Conservation (phyloP, 1,140 invertebrate species). For the Heliconius hermathena region DNA sequence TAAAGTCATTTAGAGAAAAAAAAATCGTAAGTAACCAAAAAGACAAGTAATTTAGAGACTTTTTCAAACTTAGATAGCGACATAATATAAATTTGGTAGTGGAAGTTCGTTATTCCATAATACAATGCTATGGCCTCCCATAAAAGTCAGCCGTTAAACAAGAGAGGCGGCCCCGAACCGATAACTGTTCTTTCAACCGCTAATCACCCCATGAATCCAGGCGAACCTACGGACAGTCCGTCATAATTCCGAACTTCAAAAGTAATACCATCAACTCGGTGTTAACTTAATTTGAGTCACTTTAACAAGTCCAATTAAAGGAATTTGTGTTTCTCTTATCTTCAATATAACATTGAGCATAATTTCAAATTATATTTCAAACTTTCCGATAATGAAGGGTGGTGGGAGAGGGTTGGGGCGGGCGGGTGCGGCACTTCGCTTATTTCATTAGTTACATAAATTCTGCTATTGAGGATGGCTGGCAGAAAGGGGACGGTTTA, state of each 20-base stretch:
- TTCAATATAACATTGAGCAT: conserved; percentile 82
- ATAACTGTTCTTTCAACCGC: conserved; percentile 66
- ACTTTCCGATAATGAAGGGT: conserved; percentile 81
- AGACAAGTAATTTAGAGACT: not conserved
- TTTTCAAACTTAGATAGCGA: not conserved
- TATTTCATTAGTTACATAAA: conserved; percentile 82
- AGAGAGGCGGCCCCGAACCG: conserved; percentile 45
- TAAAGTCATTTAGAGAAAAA: not conserved
- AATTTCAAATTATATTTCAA: conserved; percentile 82
- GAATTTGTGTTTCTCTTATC: conserved; percentile 82
- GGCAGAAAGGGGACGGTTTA: conserved; percentile 81
- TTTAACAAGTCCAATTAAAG: conserved; percentile 82
- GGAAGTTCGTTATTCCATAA: conserved; percentile 34
- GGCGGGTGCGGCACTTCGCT: conserved; percentile 71
- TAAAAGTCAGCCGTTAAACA: conserved; percentile 39
- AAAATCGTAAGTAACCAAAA: not conserved
- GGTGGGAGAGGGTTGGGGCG: conserved; percentile 61
- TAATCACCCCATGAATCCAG: conserved; percentile 65
- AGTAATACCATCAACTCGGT: conserved; percentile 81
- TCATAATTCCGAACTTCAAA: conserved; percentile 78
- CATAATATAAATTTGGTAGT: not conserved
- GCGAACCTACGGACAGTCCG: conserved; percentile 68
- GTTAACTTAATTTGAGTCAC: conserved; percentile 82
- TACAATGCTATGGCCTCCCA: conserved; percentile 57
- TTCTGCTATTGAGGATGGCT: conserved; percentile 81